Base-by-base conservation (phyloP, 1,140 invertebrate genomes). In the Adoxophyes honmai region DNA sequence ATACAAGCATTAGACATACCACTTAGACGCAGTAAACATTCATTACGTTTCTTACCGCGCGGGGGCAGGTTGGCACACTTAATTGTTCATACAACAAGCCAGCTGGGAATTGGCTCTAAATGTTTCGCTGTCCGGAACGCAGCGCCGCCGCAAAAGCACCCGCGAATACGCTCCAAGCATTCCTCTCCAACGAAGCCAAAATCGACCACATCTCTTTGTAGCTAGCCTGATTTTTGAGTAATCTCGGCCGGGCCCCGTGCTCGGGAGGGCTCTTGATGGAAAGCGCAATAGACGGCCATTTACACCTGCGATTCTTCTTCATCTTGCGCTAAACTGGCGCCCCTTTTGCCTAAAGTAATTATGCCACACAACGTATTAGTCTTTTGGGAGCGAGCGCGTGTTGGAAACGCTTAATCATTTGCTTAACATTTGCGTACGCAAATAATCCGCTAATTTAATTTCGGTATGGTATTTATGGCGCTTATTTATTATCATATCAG, bases 1-100 rank as follows among this genome's bases (percentile, higher is more conserved):
- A 66, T 69, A 67, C 69, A 59, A 57, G 57, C 67, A 73, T 75
- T 73, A 75, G 73, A 77, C 64, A 63, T 73, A 73, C 64, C 66
- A 80, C 71, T 78, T 76, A 76, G 70, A 59, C 68, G 60, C 70
- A 68, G 73, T 79, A 81, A 81, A 82, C 73, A 80, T 79, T 76
- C 71, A 82, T 86, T 82, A 82, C 61, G 70, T 78, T 84, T 86
- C 78, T 85, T 83, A 70, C 73, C 75, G 68, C 68, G 63, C 63
- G 54, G 72, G 66, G 68, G 70, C 75, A 81, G 78, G 81, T 81
- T 77, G 72, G 73, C 68, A 78, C 76, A 81, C 72, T 85, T 87
- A 84, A 87, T 84, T 85, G 79, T 87, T 87, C 84, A 85, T 84
- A 81, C 78, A 84, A 87, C 79, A 82, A 85, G 81, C 78, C 78